Evolutionary conservation across 1,140 invertebrate species (phyloP).

Genomic region (Musca vetustissima): DNA sequence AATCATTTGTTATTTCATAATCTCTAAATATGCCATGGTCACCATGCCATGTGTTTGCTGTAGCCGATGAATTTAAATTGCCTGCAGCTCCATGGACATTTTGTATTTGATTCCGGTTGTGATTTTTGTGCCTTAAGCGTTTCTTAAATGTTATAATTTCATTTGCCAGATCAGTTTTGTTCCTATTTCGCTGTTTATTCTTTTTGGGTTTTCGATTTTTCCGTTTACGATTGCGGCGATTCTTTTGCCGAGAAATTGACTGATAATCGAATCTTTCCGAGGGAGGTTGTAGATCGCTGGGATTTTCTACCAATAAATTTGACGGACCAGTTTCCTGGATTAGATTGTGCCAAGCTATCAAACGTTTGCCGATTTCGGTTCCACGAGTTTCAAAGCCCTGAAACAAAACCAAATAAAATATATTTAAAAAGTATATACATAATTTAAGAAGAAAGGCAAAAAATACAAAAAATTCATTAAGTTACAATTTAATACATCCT

Average conservation of each 20-base stretch:
- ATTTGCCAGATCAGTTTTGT: constrained; percentile 49
- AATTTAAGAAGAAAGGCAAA: background rate
- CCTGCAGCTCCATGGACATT: constrained; percentile 51
- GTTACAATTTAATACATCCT: no score
- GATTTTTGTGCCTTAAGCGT: constrained; percentile 45
- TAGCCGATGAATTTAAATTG: background rate
- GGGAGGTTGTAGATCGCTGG: constrained; percentile 61
- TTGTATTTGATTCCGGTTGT: constrained; percentile 33
- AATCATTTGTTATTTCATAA: constrained; percentile 48
- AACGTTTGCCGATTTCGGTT: constrained; percentile 73
- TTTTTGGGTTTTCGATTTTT: constrained; percentile 54
- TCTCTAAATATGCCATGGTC: constrained; percentile 47
- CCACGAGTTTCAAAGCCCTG: constrained; percentile 87
- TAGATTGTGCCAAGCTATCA: constrained; percentile 83
- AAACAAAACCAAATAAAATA: background rate
- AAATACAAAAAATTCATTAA: background rate
- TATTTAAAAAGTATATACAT: background rate
- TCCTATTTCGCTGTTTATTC: constrained; percentile 50
- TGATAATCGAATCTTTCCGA: background rate
- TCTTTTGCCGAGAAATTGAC: constrained; percentile 34
- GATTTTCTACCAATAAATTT: constrained; percentile 72
- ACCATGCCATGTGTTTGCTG: constrained; percentile 37
- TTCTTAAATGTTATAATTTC: constrained; percentile 32
- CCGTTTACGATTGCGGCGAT: constrained; percentile 43
- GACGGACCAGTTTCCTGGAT: constrained; percentile 71